Conservation (phyloP, 2,797 vertebrate species). For the Salmo trutta region DNA sequence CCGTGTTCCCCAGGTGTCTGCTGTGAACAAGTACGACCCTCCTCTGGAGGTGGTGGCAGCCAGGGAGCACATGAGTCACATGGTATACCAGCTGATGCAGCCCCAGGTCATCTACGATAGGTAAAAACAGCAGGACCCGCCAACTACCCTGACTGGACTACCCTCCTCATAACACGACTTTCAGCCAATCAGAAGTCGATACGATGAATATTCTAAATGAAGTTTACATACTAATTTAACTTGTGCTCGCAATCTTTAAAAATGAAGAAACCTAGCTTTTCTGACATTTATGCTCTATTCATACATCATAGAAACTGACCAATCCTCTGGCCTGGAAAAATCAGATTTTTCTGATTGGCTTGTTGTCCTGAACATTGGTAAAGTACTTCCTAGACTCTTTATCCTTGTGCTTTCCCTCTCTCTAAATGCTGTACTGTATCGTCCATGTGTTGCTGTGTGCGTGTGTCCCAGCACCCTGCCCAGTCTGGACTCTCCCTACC, state of each 20-base stretch:
- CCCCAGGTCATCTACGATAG: conserved; percentile 88
- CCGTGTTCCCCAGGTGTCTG: conserved; percentile 76
- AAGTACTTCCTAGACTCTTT: neutral
- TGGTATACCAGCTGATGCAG: conserved; percentile 80
- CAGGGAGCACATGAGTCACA: conserved; percentile 83
- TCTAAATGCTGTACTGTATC: neutral
- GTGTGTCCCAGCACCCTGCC: conserved; percentile 80
- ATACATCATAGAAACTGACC: neutral
- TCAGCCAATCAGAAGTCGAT: neutral
- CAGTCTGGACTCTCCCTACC: conserved; percentile 80
- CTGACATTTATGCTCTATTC: neutral
- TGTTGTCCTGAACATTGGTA: neutral
- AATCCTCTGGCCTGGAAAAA: neutral
- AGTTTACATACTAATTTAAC: neutral
- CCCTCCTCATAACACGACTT: neutral
- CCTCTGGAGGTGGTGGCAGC: conserved; percentile 86
- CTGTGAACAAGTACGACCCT: conserved; percentile 85
- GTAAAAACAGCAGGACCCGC: conserved; percentile 61
- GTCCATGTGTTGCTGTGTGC: neutral
- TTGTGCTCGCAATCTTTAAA: neutral
- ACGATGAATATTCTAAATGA: neutral
- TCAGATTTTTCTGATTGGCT: neutral
- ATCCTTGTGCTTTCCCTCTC: neutral
- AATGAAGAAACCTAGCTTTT: neutral
- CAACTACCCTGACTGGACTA: neutral